Evolutionary conservation across 2,113 vertebrate species (phyloP).

Genomic region (Myrmophylax atrothorax): DNA sequence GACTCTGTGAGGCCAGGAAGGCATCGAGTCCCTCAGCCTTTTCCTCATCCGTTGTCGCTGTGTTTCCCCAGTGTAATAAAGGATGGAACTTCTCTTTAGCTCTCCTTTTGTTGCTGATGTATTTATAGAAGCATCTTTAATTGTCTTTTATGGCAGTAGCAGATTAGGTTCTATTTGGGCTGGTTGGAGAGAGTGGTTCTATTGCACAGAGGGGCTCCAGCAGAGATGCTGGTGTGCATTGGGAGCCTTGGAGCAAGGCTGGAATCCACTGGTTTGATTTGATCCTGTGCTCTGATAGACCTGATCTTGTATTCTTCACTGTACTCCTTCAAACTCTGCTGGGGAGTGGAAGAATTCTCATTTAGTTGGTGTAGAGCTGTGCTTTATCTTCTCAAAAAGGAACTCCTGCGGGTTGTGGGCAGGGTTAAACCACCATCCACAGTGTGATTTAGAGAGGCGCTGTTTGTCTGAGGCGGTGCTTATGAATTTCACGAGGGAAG

Average conservation of each 20-base stretch:
- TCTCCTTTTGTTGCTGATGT: neutral
- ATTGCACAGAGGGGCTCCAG: neutral
- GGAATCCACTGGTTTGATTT: neutral
- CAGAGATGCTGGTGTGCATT: neutral
- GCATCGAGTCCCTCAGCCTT: neutral
- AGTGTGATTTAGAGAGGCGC: neutral
- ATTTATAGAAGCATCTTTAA: neutral
- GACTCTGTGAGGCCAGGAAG: neutral
- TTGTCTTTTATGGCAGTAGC: neutral
- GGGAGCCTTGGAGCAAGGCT: neutral
- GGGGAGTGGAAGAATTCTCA: neutral
- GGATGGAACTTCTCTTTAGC: neutral
- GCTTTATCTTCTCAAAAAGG: neutral
- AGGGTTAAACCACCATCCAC: neutral
- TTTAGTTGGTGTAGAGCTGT: neutral
- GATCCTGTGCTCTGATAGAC: neutral
- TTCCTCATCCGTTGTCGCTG: neutral
- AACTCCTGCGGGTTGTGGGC: neutral
- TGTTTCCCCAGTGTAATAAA: neutral
- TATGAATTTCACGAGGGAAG: neutral
- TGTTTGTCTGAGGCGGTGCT: neutral
- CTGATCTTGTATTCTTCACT: neutral
- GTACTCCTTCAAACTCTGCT: neutral
- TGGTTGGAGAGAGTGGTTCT: neutral
- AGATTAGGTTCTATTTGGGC: neutral